phyloP scores from a whole-genome alignment of 2,888 invertebrate genomes.

The Isotomurus palustris region DNA sequence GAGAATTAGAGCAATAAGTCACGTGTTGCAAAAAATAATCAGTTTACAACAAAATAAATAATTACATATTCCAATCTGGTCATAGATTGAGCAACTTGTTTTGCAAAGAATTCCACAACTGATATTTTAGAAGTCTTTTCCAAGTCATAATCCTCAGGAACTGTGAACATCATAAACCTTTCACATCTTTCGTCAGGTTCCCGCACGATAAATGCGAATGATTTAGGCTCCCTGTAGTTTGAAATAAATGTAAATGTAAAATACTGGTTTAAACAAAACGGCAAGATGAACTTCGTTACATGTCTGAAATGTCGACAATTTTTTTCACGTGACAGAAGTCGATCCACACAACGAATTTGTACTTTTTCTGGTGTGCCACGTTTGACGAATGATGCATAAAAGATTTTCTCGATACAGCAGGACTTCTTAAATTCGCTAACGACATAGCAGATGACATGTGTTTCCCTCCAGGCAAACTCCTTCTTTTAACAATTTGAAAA shows the following conservation, averaged over 20 bases:
- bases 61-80: conserved; percentile 44
- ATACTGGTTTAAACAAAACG: background rate
- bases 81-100: conserved; percentile 40
- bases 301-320: conserved; percentile 83
- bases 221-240: conserved; percentile 21
- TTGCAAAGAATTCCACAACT: conserved; percentile 39
- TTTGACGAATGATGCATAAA: conserved; percentile 25
- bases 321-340: conserved; percentile 82
- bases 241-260: background rate
- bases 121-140: conserved; percentile 32
- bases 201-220: conserved; percentile 42
- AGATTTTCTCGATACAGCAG: conserved; percentile 40
- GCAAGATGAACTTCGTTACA: conserved; percentile 60
- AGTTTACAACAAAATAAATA: background rate
- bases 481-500: conserved; percentile 42
- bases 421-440: conserved; percentile 43
- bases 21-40: background rate
- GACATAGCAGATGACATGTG: conserved; percentile 33
- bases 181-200: conserved; percentile 39
- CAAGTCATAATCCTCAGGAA: conserved; percentile 34
- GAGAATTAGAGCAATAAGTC: background rate
- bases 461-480: conserved; percentile 27
- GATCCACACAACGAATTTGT: conserved; percentile 86
- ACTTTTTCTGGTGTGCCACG: conserved; percentile 60
- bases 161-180: conserved; percentile 39